phyloP scores from a whole-genome alignment of 2,888 invertebrate species.

The Caenorhabditis sp. region DNA sequence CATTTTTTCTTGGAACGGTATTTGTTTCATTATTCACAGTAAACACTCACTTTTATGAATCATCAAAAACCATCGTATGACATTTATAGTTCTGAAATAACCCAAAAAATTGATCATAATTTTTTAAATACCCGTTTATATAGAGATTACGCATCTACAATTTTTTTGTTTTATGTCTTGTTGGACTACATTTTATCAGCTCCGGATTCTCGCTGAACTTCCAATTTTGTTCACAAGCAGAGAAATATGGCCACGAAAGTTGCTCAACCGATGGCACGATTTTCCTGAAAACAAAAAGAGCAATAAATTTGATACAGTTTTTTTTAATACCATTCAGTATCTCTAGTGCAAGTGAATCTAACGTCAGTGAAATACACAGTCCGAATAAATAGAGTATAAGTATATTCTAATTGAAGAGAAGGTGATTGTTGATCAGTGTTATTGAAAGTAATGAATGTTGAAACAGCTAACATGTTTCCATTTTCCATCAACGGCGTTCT shows the following conservation, averaged over 20 bases:
- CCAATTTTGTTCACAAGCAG: constrained; percentile 46
- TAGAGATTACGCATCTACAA: neutral
- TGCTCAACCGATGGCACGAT: constrained; percentile 34
- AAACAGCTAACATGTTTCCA: constrained; percentile 45
- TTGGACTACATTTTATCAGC: constrained; percentile 37
- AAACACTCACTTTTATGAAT: too few relatives aligned
- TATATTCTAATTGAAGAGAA: constrained; percentile 36
- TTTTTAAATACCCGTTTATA: too few relatives aligned
- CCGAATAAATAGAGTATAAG: constrained; percentile 21
- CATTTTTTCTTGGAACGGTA: too few relatives aligned
- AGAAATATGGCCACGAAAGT: constrained; percentile 44
- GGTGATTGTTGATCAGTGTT: constrained; percentile 37
- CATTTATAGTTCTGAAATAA: neutral
- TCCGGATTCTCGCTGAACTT: constrained; percentile 29
- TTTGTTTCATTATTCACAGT: too few relatives aligned
- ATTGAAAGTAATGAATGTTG: constrained; percentile 56
- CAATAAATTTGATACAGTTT: neutral
- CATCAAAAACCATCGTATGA: too few relatives aligned
- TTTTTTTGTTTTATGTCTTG: neutral
- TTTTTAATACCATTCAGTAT: constrained; percentile 23
- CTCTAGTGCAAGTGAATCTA: constrained; percentile 18
- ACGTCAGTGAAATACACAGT: constrained; percentile 14
- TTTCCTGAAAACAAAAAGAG: constrained; percentile 31
- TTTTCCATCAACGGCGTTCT: constrained; percentile 37
- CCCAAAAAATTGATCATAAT: neutral